Percentiles rank a stretch among this genome's conserved stretches.
Evolutionary conservation across 1,140 invertebrate species (phyloP).

Genomic region (Procambarus clarkii): DNA sequence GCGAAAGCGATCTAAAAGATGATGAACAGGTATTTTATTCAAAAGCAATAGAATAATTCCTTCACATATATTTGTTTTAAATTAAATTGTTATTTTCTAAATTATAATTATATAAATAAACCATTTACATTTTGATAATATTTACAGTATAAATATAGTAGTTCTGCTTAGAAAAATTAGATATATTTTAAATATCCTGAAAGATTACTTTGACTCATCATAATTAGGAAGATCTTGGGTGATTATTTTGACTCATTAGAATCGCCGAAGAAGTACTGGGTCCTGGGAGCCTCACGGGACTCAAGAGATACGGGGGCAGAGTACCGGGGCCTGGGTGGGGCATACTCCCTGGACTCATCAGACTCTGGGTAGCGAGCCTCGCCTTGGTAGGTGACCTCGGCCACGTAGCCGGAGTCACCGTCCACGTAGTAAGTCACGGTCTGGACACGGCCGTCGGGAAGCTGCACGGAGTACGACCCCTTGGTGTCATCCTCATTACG

Average conservation of each 20-base stretch:
- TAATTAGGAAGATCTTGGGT: too few species aligned
- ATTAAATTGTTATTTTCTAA: too few species aligned
- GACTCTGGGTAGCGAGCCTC: neutral
- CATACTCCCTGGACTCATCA: neutral
- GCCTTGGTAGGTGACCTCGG: neutral
- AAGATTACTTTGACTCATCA: too few species aligned
- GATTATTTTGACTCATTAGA: neutral
- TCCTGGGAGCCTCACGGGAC: neutral
- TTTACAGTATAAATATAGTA: too few species aligned
- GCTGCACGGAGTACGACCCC: slow-evolving; percentile 6
- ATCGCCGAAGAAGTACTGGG: neutral
- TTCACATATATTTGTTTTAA: too few species aligned
- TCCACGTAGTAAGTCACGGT: slow-evolving; percentile 2
- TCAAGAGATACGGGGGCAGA: neutral
- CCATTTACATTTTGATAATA: too few species aligned
- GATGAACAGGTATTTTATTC: too few species aligned
- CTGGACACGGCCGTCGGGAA: slow-evolving; percentile 7
- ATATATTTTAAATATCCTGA: too few species aligned
- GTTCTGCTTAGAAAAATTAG: too few species aligned
- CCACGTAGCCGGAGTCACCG: slow-evolving; percentile 1
- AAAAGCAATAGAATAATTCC: too few species aligned
- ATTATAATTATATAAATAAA: too few species aligned
- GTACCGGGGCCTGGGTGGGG: neutral
- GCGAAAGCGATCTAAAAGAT: too few species aligned
- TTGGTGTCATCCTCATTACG: neutral